These are phyloP conservation scores for Microcebus griseorufus DNA, from an alignment of 2,113 vertebrate species.

Conservation along the genomic window DNA sequence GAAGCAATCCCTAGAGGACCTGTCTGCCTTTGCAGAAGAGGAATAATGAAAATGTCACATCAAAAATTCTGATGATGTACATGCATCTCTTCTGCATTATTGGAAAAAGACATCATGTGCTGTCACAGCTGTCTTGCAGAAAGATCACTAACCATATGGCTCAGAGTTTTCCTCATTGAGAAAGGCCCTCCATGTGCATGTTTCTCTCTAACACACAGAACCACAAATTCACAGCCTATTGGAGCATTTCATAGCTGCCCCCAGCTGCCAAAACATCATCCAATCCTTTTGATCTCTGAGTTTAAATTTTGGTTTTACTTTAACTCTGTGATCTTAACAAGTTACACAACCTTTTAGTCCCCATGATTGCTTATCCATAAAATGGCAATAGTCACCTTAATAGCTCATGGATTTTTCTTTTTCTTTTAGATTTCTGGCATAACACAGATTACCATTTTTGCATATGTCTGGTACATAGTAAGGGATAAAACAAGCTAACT, in stretches of 20 bases:
- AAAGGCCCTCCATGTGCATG: not conserved
- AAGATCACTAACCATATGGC: fast-evolving
- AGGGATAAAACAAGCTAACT: not conserved
- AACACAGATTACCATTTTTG: not conserved
- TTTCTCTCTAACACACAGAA: not conserved
- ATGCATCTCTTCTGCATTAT: not conserved
- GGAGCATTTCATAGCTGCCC: fast-evolving
- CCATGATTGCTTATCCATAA: not conserved
- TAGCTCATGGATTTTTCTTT: too few relatives aligned
- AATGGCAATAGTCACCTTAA: not conserved
- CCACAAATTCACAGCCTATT: not conserved
- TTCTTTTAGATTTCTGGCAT: not conserved
- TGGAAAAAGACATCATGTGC: not conserved
- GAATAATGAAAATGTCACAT: not conserved
- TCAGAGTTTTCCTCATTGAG: not conserved
- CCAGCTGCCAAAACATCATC: too few relatives aligned
- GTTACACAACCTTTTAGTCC: too few relatives aligned
- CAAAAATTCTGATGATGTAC: not conserved
- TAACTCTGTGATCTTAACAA: too few relatives aligned
- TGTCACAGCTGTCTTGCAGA: too few relatives aligned
- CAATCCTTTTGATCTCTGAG: too few relatives aligned
- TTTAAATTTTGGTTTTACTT: not conserved
- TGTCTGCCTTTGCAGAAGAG: not conserved
- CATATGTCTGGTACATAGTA: fast-evolving
- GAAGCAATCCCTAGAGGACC: not conserved